These are phyloP conservation scores for Sinopyrophorus schimmeli DNA, from an alignment of 2,888 invertebrate genomes.

Conservation along the genomic window DNA sequence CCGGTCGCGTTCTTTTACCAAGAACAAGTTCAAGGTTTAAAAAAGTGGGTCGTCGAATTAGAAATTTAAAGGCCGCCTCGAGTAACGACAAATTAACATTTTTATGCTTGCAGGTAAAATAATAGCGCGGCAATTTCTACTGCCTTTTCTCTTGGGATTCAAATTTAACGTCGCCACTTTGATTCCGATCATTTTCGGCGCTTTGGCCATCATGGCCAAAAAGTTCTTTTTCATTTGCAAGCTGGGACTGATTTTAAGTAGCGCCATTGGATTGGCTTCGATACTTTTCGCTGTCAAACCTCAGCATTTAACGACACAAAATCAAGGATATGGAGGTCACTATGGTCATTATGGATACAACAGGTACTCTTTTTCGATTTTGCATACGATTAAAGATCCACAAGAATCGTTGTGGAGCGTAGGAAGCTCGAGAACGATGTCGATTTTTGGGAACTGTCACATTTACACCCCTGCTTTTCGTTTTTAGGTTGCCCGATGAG, in stretches of 20 bases:
- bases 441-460: too few relatives aligned
- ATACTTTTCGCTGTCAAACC: constrained; percentile 49
- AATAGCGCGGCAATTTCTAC: constrained; percentile 70
- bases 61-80: constrained; percentile 1
- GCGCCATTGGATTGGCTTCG: constrained; percentile 65
- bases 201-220: constrained; percentile 72
- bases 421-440: too few relatives aligned
- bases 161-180: constrained; percentile 79
- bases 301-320: too few relatives aligned
- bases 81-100: neutral
- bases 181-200: constrained; percentile 72
- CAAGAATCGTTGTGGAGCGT: too few relatives aligned
- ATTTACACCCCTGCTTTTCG: too few relatives aligned
- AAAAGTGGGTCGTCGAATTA: constrained; percentile 13
- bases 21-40: constrained; percentile 28
- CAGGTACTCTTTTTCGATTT: constrained; percentile 6
- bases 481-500: constrained; percentile 42
- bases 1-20: too few relatives aligned
- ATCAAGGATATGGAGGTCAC: constrained; percentile 32
- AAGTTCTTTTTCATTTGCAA: constrained; percentile 78
- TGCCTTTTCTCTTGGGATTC: constrained; percentile 77
- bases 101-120: constrained; percentile 49
- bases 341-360: constrained; percentile 26
- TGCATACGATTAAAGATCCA: too few relatives aligned
- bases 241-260: constrained; percentile 70